phyloP scores from a whole-genome alignment of 2,797 vertebrate species.

The Eulemur mongoz region DNA sequence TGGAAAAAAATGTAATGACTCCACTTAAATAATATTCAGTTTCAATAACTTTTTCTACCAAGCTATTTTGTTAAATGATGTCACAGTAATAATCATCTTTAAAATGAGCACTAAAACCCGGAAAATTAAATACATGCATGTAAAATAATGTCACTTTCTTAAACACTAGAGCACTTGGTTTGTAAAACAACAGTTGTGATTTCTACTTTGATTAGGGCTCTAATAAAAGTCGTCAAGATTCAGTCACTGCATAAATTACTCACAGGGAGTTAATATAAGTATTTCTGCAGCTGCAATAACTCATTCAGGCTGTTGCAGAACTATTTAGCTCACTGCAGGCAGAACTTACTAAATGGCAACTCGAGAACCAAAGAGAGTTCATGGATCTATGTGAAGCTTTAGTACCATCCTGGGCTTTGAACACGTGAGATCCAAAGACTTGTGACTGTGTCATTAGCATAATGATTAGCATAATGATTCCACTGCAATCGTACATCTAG shows the following conservation, averaged over 20 bases:
- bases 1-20: background rate
- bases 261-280: background rate
- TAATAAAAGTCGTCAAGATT: background rate
- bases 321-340: background rate
- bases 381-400: background rate
- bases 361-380: background rate
- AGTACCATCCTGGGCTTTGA: background rate
- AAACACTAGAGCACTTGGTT: background rate
- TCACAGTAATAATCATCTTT: background rate
- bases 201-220: background rate
- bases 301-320: background rate
- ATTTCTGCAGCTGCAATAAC: background rate
- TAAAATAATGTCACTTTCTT: background rate
- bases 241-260: background rate
- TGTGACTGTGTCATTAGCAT: background rate
- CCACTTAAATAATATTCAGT: slow-evolving; percentile 26
- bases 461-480: background rate
- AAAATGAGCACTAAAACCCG: slow-evolving; percentile 22
- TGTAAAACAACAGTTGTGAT: background rate
- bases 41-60: background rate
- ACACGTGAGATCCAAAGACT: background rate
- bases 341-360: background rate
- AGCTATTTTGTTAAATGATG: background rate
- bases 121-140: background rate
- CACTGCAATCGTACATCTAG: background rate